Base-by-base conservation (phyloP, 2,113 vertebrate species). In the Peucedramus taeniatus region DNA sequence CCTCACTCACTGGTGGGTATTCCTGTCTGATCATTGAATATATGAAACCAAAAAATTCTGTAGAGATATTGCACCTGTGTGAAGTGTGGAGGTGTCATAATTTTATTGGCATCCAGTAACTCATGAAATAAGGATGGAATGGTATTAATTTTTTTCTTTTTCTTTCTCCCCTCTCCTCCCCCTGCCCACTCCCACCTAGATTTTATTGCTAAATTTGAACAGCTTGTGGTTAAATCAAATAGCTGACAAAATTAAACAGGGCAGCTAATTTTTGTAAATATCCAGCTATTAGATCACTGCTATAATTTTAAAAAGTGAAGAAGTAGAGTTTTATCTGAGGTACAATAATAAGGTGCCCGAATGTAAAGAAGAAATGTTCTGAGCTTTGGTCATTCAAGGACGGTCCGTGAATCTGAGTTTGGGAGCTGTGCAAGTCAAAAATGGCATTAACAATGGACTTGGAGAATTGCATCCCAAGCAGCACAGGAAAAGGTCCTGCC, bases 111-210 rank as follows among this genome's bases (percentile, higher is more conserved):
- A 47, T 31, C 9, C 10, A 14, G 44, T 54, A 88, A 53, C n/a
- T 68, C 10, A 35, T 44, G 35, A 79, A 79, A 35, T 51, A 76
- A 68, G n/a, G 33, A 60, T 60, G 10, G 40, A 68, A 64, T 40
- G 0, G 2, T 31, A 70, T 44, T 79, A 2, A 7, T 2, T n/a
- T 44, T 35, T n/a, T 13, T 6, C 2, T 6, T n/a, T 45, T n/a
- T 28, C 6, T 63, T 44, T 37, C 24, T 59, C 6, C 2, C 17
- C 7, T 33, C n/a, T 33, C 33, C 37, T 23, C 10, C 2, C 4
- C 4, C 14, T 37, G 9, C 2, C 10, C 8, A 15, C 1, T 6
- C 11, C 10, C 5, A 0, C 8, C 17, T 75, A 42, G 7, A 37
- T 49, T 89, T 87, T 70, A 27, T 72, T 91, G 37, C 20, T 84